Percentiles rank a stretch among this genome's conserved stretches.
Evolutionary conservation across 2,797 vertebrate genomes (phyloP).

Genomic region (Diglossa cyanea): DNA sequence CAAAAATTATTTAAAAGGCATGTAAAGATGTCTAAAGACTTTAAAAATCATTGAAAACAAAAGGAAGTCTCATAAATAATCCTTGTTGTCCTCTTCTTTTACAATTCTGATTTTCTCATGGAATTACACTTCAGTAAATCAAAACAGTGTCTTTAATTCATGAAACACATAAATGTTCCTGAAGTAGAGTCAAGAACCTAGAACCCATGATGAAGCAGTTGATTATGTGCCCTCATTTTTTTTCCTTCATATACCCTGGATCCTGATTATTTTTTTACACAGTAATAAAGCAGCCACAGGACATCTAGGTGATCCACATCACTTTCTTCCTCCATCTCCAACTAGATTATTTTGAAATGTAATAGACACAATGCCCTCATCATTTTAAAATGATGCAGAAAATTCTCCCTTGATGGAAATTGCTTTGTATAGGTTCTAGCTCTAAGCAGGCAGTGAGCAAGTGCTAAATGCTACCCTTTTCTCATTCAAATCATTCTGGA

Average conservation of each 20-base stretch:
- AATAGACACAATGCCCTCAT: not conserved
- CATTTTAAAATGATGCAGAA: not conserved
- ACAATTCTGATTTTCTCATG: not conserved
- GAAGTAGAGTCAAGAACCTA: accelerated
- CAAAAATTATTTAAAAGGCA: not conserved
- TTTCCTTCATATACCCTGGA: not conserved
- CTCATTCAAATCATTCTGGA: not conserved
- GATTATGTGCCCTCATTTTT: not conserved
- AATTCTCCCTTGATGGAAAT: not conserved
- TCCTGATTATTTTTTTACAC: not conserved
- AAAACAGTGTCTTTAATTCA: not conserved
- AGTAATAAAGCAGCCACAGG: not conserved
- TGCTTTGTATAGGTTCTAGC: not conserved
- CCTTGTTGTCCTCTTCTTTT: not conserved
- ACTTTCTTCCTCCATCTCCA: not conserved
- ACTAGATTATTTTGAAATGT: not conserved
- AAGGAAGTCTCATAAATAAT: not conserved
- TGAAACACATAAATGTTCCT: not conserved
- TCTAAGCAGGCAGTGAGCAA: not conserved
- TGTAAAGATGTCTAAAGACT: not conserved
- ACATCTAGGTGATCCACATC: not conserved
- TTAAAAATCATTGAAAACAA: not conserved
- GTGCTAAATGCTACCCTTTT: not conserved
- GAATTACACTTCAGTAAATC: not conserved
- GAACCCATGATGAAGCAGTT: not conserved